phyloP scores from a whole-genome alignment of 2,113 vertebrate species.

The Microcebus lehilahytsara region DNA sequence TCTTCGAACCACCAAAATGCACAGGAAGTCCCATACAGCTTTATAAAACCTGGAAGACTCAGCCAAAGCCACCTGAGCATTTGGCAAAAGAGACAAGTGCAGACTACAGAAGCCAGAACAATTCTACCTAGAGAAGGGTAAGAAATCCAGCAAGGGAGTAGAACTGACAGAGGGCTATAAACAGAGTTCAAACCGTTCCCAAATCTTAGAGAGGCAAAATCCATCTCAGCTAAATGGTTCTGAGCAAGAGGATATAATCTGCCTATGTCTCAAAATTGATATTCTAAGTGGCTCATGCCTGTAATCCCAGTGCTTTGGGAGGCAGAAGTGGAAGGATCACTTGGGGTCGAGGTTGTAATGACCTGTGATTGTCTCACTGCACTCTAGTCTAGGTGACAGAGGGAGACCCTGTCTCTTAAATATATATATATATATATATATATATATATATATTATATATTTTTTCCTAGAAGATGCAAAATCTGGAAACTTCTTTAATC shows the following conservation, averaged over 20 bases:
- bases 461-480: not conserved
- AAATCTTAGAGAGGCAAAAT: not conserved
- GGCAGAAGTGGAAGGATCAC: no score
- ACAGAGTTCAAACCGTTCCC: not conserved
- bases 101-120: not conserved
- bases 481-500: not conserved
- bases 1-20: slow-evolving; percentile 19
- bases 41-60: slow-evolving; percentile 27
- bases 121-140: not conserved
- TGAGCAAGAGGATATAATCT: not conserved
- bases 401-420: no score
- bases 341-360: no score
- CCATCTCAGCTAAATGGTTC: slow-evolving; percentile 9
- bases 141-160: not conserved
- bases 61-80: slow-evolving; percentile 42
- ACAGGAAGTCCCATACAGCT: not conserved
- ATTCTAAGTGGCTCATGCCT: no score
- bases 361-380: no score
- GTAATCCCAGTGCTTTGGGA: no score
- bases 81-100: slow-evolving; percentile 42
- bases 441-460: no score
- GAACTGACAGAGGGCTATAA: slow-evolving; percentile 38
- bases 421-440: no score
- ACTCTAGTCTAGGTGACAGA: no score
- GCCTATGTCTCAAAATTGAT: not conserved